Conservation (phyloP, 2,797 vertebrate species). For the Hydrolagus colliei region DNA sequence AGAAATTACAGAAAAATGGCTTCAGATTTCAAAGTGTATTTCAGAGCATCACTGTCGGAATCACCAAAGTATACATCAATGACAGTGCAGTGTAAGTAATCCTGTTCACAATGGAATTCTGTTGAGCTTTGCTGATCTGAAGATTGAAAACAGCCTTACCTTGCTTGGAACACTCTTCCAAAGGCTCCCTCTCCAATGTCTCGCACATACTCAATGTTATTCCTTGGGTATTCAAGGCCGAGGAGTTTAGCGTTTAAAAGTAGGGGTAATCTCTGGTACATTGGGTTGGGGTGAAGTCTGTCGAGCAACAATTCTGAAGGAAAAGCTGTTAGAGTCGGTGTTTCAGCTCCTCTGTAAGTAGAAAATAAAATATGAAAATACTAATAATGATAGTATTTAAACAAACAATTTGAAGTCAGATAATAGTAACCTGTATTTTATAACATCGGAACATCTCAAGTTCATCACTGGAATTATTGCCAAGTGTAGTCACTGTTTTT, state of each 20-base stretch:
- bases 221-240: constrained; percentile 88
- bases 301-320: constrained; percentile 89
- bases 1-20: too few species aligned
- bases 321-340: constrained; percentile 73
- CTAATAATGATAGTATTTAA: too few species aligned
- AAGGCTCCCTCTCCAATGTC: constrained; percentile 97
- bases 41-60: too few species aligned
- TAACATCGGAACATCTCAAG: too few species aligned
- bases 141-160: constrained; percentile 57
- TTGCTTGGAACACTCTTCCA: constrained; percentile 93
- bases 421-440: too few species aligned
- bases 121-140: constrained; percentile 42
- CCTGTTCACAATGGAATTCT: neutral
- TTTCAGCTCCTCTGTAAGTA: constrained; percentile 67
- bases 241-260: constrained; percentile 88
- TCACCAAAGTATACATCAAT: too few species aligned
- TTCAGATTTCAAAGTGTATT: too few species aligned
- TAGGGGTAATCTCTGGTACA: constrained; percentile 93
- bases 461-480: too few species aligned
- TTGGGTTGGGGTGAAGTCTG: constrained; percentile 89
- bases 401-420: too few species aligned
- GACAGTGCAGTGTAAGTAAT: too few species aligned
- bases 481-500: too few species aligned
- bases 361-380: neutral
- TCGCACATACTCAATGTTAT: constrained; percentile 92